These are phyloP conservation scores for Pimpla rufipes DNA, from an alignment of 2,888 invertebrate species.

Conservation along the genomic window DNA sequence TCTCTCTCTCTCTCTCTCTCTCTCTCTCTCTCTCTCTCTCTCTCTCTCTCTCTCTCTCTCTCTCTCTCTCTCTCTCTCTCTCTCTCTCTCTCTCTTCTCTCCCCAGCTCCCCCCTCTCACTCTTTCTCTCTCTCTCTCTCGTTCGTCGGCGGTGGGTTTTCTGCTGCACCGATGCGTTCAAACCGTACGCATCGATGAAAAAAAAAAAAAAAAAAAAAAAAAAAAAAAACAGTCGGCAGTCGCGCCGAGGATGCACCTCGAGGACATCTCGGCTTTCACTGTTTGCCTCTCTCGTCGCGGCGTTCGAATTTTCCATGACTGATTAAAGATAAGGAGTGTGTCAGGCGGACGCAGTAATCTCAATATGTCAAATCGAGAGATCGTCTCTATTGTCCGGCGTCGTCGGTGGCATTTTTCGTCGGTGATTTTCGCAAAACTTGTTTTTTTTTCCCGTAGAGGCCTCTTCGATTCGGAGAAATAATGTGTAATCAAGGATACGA, in stretches of 20 bases:
- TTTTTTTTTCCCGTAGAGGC: too few relatives aligned
- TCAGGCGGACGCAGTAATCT: background rate
- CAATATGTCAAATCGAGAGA: slow-evolving; percentile 13
- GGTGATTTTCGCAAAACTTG: background rate
- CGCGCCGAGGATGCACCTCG: background rate
- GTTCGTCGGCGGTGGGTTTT: background rate
- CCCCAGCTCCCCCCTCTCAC: slow-evolving; percentile 32
- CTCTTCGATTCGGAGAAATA: background rate
- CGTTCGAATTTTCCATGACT: slow-evolving; percentile 46
- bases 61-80: slow-evolving; percentile 23
- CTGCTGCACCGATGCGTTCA: slow-evolving; percentile 1
- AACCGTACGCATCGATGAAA: slow-evolving; percentile 7
- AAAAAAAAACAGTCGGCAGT: slow-evolving; percentile 20
- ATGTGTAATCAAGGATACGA: background rate
- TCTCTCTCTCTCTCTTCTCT: slow-evolving; percentile 8
- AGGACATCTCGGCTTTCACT: slow-evolving; percentile 25
- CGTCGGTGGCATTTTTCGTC: background rate
- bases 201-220: background rate
- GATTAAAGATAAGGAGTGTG: slow-evolving; percentile 38
- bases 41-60: slow-evolving; percentile 34
- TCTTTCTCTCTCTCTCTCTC: slow-evolving; percentile 17
- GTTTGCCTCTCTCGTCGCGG: slow-evolving; percentile 23
- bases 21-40: slow-evolving; percentile 33
- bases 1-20: slow-evolving; percentile 5
- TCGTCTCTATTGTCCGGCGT: slow-evolving; percentile 18